Evolutionary conservation across 2,113 vertebrate species (phyloP).

Genomic region (Petroica traversi): DNA sequence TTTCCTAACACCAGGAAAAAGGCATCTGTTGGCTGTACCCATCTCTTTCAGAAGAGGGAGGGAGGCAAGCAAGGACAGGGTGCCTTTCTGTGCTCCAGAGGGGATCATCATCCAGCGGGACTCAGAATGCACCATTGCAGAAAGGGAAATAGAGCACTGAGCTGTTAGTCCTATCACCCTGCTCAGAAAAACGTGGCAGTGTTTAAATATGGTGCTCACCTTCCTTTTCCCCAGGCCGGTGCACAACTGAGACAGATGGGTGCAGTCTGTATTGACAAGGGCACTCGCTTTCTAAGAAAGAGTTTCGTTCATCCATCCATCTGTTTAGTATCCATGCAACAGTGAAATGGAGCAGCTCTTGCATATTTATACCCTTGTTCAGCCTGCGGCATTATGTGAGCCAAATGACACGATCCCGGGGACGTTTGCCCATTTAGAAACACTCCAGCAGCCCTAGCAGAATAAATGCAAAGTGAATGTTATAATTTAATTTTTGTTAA

Average conservation of each 20-base stretch:
- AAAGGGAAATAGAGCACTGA: neutral
- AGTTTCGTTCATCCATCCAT: constrained; percentile 58
- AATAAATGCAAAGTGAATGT: constrained; percentile 12
- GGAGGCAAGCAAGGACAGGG: neutral
- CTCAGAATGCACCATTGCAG: neutral
- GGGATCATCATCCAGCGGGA: neutral
- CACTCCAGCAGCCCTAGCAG: neutral
- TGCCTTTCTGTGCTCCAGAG: neutral
- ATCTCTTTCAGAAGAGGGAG: neutral
- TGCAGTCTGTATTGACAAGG: neutral
- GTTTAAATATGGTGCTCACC: neutral
- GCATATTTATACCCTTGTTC: constrained; percentile 65
- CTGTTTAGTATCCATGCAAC: constrained; percentile 62
- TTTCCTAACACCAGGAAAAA: too few species aligned
- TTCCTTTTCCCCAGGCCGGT: neutral
- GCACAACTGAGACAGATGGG: constrained; percentile 31
- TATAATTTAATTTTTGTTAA: constrained; percentile 25
- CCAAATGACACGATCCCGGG: constrained; percentile 51
- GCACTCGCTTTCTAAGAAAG: constrained; percentile 32
- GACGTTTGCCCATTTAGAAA: constrained; percentile 57
- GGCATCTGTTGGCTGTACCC: neutral
- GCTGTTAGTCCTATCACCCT: neutral
- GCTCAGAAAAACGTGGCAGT: neutral
- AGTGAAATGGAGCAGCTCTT: constrained; percentile 52
- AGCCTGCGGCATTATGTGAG: constrained; percentile 30